These are phyloP conservation scores for Spisula subtruncata DNA, from an alignment of 2,888 invertebrate genomes.

Conservation along the genomic window DNA sequence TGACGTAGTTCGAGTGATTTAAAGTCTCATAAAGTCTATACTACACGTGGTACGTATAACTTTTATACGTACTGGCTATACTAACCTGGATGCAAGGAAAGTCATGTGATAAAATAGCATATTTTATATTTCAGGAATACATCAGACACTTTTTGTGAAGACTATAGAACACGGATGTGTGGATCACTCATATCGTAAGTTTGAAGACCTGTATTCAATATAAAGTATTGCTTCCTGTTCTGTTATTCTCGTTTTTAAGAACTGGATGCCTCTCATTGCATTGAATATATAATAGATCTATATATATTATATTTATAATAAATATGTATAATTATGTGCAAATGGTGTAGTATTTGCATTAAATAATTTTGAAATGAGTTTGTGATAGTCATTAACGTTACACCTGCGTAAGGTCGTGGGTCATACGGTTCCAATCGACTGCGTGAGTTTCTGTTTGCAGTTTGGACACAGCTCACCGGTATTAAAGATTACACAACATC, in stretches of 20 bases:
- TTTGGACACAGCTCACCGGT: neutral
- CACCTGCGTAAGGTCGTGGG: neutral
- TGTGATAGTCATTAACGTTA: neutral
- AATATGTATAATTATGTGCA: no score
- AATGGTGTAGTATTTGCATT: no score
- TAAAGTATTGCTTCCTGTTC: no score
- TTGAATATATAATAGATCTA: neutral
- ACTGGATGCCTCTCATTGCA: neutral
- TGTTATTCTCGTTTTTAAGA: no score
- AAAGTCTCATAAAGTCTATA: no score
- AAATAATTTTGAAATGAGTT: no score
- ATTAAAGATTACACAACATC: neutral
- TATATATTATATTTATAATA: neutral
- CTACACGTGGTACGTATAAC: no score
- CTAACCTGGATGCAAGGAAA: no score
- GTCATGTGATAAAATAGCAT: no score
- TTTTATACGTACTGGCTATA: no score
- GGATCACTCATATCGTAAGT: neutral
- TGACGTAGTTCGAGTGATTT: no score
- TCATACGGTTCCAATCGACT: neutral
- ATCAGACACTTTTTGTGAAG: neutral
- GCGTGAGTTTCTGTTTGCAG: neutral
- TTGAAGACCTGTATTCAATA: no score
- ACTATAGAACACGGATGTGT: neutral
- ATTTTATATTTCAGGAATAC: neutral